Evolutionary conservation across 1,140 invertebrate species (phyloP), one percentile per base, ranked within the genome.

Genomic region (Lysiphlebus fabarum): DNA sequence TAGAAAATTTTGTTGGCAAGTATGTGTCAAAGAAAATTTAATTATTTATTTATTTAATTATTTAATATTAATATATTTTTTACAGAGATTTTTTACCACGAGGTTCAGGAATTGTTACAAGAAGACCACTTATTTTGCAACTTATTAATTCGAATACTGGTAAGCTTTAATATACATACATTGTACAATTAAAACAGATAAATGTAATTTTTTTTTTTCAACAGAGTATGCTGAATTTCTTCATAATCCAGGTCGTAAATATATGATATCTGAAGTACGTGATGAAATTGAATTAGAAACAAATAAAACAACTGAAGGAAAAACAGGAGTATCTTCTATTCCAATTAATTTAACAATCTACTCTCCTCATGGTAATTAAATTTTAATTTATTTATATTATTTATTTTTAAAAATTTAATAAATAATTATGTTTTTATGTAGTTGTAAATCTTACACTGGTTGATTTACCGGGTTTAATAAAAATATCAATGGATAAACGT

Each of bases 1-100:
- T 99, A 70, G 97, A 99, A 83, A 99, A 99, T 83, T 99, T 99
- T 81, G 97, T 99, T 67, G 97, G 97, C 78, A 96, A 92, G 96
- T 99, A 84, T 87, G 87, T 26, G 17, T 26, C 4, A 4, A 26
- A 26, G n/a, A n/a, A n/a, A n/a, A n/a, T n/a, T n/a, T 26, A 26
- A 26, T 2, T 26, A 26, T 26, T n/a, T n/a, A n/a, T n/a, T n/a
- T n/a, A n/a, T n/a, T n/a, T n/a, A n/a, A n/a, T n/a, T n/a, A n/a
- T n/a, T n/a, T n/a, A n/a, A n/a, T n/a, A n/a, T 12, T 58, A 42
- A 34, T n/a, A 45, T 53, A 45, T 6, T 53, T 53, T 33, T 37
- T 54, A 40, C 80, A 96, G 95, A 79, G 95, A 98, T 82, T 98
- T 98, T 79, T 84, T 98, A 68, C 95, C 95, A 56, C 85, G 96